Percentiles rank a stretch among this genome's conserved stretches.
These are phyloP conservation scores for Saccostrea cuccullata DNA, from an alignment of 1,140 invertebrate genomes.

Conservation along the genomic window DNA sequence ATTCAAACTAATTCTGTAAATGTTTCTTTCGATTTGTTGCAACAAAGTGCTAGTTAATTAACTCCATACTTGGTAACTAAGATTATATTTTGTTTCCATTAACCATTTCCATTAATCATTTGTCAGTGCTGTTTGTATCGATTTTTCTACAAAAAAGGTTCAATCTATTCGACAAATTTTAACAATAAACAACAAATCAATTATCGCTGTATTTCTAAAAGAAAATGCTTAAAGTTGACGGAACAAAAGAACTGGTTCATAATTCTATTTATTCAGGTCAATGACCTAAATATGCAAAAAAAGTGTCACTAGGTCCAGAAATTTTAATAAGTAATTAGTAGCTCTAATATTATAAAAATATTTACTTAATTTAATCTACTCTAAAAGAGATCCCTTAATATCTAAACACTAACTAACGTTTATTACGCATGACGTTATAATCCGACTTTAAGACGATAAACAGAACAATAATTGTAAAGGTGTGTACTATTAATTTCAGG, in stretches of 20 bases:
- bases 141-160: too few relatives aligned
- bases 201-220: too few relatives aligned
- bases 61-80: too few relatives aligned
- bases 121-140: too few relatives aligned
- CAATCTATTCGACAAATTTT: too few relatives aligned
- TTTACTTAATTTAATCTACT: not conserved
- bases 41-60: too few relatives aligned
- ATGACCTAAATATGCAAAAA: not conserved
- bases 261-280: not conserved
- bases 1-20: not conserved
- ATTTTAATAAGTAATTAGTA: not conserved
- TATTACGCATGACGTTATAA: not conserved
- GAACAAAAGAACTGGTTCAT: not conserved
- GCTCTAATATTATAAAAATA: not conserved
- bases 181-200: too few relatives aligned
- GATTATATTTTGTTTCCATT: too few relatives aligned
- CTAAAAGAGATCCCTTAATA: not conserved
- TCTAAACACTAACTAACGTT: not conserved
- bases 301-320: not conserved
- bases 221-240: too few relatives aligned
- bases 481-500: slow-evolving; percentile 17
- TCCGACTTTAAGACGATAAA: not conserved
- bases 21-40: too few relatives aligned
- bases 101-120: too few relatives aligned
- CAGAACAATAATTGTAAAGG: not conserved